phyloP scores from a whole-genome alignment of 2,797 vertebrate genomes.

The Echeneis naucrates region DNA sequence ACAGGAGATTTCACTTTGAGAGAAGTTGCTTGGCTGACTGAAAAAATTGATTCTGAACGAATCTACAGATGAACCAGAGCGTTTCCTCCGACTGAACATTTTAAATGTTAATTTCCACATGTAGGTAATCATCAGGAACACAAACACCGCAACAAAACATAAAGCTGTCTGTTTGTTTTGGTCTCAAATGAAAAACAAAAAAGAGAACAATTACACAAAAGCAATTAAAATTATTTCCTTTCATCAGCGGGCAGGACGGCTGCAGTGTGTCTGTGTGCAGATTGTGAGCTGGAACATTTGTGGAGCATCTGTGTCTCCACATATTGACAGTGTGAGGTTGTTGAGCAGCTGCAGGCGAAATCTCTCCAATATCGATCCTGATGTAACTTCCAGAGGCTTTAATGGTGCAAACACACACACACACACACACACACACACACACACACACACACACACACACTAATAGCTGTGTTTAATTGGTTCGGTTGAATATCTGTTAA shows the following conservation, averaged over 20 bases:
- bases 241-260: constrained; percentile 25
- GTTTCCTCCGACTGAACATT: constrained; percentile 8
- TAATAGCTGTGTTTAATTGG: background rate
- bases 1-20: no score
- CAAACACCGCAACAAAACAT: constrained; percentile 4
- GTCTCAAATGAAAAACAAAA: no score
- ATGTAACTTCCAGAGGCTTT: constrained; percentile 14
- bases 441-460: background rate
- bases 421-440: background rate
- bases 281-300: constrained; percentile 21
- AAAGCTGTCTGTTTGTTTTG: constrained; percentile 3
- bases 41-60: no score
- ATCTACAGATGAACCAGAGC: no score
- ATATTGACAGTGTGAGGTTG: background rate
- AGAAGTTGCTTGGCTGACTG: no score
- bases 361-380: constrained; percentile 9
- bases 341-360: constrained; percentile 24
- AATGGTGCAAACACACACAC: constrained; percentile 11
- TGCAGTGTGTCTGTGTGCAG: background rate
- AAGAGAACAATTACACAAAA: constrained; percentile 44
- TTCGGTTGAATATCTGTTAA: background rate
- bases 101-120: background rate
- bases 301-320: constrained; percentile 13
- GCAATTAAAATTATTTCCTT: constrained; percentile 50
- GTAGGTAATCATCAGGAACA: background rate